A percentile compares a stretch with the other conserved stretches of the same genome.
Conservation (phyloP, 2,113 vertebrate species). For the Cyprinodon variegatus region DNA sequence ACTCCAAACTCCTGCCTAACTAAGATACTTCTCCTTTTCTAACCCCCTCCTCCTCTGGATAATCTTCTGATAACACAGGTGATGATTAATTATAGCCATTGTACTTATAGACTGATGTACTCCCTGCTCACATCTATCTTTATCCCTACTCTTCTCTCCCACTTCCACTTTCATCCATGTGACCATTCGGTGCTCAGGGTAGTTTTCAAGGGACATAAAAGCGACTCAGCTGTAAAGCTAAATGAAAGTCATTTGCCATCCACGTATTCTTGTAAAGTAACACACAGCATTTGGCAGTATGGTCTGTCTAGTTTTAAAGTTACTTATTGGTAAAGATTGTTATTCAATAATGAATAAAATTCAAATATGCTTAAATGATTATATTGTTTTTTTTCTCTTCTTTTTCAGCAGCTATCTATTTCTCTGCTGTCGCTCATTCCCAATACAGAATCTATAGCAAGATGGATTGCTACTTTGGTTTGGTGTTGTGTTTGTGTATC, state of each 20-base stretch:
- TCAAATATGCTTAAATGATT: constrained; percentile 78
- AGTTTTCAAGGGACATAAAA: constrained; percentile 82
- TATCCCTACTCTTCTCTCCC: constrained; percentile 34
- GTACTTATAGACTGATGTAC: constrained; percentile 77
- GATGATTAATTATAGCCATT: constrained; percentile 81
- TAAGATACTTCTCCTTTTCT: constrained; percentile 37
- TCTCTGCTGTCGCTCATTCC: constrained; percentile 63
- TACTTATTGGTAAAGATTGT: constrained; percentile 82
- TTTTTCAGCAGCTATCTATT: constrained; percentile 47
- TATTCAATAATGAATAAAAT: constrained; percentile 85
- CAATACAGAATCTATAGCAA: constrained; percentile 77
- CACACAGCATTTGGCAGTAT: constrained; percentile 85
- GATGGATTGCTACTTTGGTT: constrained; percentile 86
- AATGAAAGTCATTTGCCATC: constrained; percentile 86
- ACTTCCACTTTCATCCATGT: constrained; percentile 54
- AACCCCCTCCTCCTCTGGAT: constrained; percentile 60
- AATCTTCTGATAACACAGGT: constrained; percentile 77
- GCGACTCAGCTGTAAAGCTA: constrained; percentile 85
- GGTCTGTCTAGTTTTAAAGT: constrained; percentile 85
- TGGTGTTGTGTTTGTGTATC: constrained; percentile 81
- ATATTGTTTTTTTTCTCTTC: constrained; percentile 65
- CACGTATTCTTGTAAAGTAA: constrained; percentile 80
- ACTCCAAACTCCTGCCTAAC: not conserved
- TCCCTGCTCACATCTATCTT: constrained; percentile 76
- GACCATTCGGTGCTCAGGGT: constrained; percentile 66